Evolutionary conservation across 2,113 vertebrate genomes (phyloP).

Genomic region (Emydura subglobosa): DNA sequence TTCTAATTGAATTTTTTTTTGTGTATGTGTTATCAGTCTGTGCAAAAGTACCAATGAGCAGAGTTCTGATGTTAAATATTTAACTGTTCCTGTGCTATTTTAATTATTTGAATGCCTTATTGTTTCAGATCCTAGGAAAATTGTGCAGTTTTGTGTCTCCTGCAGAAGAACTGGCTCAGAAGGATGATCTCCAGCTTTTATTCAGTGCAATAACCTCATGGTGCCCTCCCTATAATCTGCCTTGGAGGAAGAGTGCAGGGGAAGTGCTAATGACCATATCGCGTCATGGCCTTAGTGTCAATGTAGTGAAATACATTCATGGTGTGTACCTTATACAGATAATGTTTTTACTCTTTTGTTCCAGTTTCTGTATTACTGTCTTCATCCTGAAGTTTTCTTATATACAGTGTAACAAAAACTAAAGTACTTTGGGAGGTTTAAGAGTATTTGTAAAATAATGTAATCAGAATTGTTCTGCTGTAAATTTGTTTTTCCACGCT

Average conservation of each 20-base stretch:
- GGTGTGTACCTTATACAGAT: conserved; percentile 74
- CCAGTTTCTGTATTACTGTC: neutral
- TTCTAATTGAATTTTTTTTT: neutral
- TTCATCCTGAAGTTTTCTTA: neutral
- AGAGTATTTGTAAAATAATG: neutral
- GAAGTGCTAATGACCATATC: conserved; percentile 99
- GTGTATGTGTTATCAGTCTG: neutral
- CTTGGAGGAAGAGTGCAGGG: conserved; percentile 98
- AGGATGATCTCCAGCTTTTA: conserved; percentile 97
- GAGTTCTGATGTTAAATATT: neutral
- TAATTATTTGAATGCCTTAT: neutral
- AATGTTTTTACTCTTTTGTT: neutral
- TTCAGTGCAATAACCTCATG: conserved; percentile 99
- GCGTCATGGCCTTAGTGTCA: conserved; percentile 95
- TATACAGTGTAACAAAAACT: neutral
- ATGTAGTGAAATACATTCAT: conserved; percentile 98
- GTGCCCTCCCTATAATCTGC: conserved; percentile 98
- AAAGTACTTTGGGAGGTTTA: neutral
- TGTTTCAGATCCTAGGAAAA: conserved; percentile 93
- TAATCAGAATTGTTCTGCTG: neutral
- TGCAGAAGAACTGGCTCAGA: conserved; percentile 96
- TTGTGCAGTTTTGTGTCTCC: conserved; percentile 97
- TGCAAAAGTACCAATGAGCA: neutral
- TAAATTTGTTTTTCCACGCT: neutral
- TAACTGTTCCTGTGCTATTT: neutral